Evolutionary conservation across 1,140 invertebrate genomes (phyloP), one percentile per base, ranked within the genome.

Genomic region (Coenobita brevimanus): DNA sequence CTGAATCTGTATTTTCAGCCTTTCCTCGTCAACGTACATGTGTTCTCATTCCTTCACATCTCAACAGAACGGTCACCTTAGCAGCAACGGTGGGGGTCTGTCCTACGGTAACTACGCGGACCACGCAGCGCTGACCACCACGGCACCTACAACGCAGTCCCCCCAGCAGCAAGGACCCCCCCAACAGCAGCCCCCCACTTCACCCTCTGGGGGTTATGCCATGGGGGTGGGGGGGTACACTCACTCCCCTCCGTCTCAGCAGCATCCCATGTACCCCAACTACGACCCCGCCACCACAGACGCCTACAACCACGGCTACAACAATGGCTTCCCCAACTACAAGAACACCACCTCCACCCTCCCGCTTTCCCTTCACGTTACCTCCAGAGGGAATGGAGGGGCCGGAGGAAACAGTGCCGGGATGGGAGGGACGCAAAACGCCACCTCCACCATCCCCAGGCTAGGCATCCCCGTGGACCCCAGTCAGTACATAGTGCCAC

Each of bases 401-500:
- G 43, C 79, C 10, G 41, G 54, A 15, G 87, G 79, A n/a, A 82
- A 69, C 33, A n/a, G n/a, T n/a, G n/a, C n/a, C n/a, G n/a, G n/a
- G n/a, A n/a, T n/a, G n/a, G n/a, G n/a, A n/a, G n/a, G n/a, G n/a
- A n/a, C n/a, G n/a, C n/a, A n/a, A n/a, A n/a, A n/a, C n/a, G 21
- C 60, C 46, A 85, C 78, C 38, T 73, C 82, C 54, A 86, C 79
- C n/a, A 76, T 86, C 2, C 82, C 87, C 10, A 69, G 89, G 50
- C 67, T 90, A 24, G 89, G 89, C 17, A 89, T 90, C 50, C 89
- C 89, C 8, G 89, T 89, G 4, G 89, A 90, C 54, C 89, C 86
- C 24, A 90, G 89, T 69, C 89, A 90, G 79, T 90, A 90, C 50
- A 90, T 90, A 17, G 84, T 90, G 82, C 87, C 89, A 33, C 89